Evolutionary conservation across 2,888 invertebrate species (phyloP), one percentile per base, ranked within the genome.

Genomic region (Chrysodeixis includens): DNA sequence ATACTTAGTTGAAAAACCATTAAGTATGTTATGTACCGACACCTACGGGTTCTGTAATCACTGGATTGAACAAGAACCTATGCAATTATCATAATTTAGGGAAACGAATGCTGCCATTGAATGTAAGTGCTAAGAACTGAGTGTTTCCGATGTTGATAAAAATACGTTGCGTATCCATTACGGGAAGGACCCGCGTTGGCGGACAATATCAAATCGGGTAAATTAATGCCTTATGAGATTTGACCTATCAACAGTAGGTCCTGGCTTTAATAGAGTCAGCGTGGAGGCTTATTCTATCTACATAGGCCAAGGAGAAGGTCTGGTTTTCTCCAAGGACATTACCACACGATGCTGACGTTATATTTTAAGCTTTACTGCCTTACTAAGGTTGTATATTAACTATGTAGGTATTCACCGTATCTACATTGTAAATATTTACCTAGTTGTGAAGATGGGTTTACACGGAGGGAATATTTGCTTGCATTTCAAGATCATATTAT

Each of bases 71-170:
- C 69, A 69, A 69, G 66, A 76, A 63, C 54, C 49, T 57, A 62
- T 61, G 63, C 76, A 74, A 78, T 73, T 71, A 81, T 73, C 67
- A 71, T 82, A 64, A 69, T 74, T 81, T 71, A 79, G 58, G 62
- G 60, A 74, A 74, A 81, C 66, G 58, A 69, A 74, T 71, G 69
- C 49, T 44, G 54, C 64, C 62, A 71, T 79, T 66, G 74, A 6
- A 56, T 64, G 57, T 60, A 60, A 71, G 57, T 56, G 66, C 58
- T 20, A 44, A 49, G 59, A 60, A 54, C 49, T 56, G 63, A 70
- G 61, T 66, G 61, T 74, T 74, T 74, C 71, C 65, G 66, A 71
- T 69, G 66, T 65, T 74, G 62, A 71, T 76, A 74, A 78, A 79
- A 76, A 71, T 68, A 59, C 69, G 56, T 57, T 62, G 56, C 22